These are phyloP conservation scores for Baccha elongata DNA, from an alignment of 2,888 invertebrate genomes.

Conservation along the genomic window DNA sequence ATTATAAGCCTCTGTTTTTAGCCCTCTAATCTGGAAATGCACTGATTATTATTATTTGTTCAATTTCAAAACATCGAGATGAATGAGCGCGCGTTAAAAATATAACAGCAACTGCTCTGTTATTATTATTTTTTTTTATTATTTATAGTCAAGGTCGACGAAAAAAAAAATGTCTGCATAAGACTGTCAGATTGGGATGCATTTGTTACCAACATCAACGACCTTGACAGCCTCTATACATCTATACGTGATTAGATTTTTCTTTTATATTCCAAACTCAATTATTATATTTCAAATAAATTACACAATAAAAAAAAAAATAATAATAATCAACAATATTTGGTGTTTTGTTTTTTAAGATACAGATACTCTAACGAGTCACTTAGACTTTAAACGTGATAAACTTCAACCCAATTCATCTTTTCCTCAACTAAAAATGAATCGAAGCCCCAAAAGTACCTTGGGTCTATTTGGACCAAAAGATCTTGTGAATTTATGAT, in stretches of 20 bases:
- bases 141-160: constrained; percentile 60
- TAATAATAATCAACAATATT: constrained; percentile 6
- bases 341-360: constrained; percentile 4
- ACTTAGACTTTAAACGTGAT: constrained; percentile 50
- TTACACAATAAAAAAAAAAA: constrained; percentile 39
- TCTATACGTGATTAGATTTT: constrained; percentile 21
- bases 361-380: constrained; percentile 29
- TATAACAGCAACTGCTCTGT: constrained; percentile 48
- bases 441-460: background rate
- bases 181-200: constrained; percentile 51
- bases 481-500: background rate
- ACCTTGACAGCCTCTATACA: constrained; percentile 61
- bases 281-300: constrained; percentile 46
- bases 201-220: constrained; percentile 30
- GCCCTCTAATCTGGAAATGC: constrained; percentile 28
- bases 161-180: constrained; percentile 30
- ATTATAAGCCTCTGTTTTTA: background rate
- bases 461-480: constrained; percentile 8
- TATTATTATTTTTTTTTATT: constrained; percentile 37
- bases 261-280: constrained; percentile 49
- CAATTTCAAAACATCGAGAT: constrained; percentile 39
- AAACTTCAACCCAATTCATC: constrained; percentile 33
- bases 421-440: background rate
- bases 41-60: constrained; percentile 14
- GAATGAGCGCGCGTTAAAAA: constrained; percentile 27